These are phyloP conservation scores for Hoplodrina blanda DNA, from an alignment of 2,888 invertebrate species.

Conservation along the genomic window DNA sequence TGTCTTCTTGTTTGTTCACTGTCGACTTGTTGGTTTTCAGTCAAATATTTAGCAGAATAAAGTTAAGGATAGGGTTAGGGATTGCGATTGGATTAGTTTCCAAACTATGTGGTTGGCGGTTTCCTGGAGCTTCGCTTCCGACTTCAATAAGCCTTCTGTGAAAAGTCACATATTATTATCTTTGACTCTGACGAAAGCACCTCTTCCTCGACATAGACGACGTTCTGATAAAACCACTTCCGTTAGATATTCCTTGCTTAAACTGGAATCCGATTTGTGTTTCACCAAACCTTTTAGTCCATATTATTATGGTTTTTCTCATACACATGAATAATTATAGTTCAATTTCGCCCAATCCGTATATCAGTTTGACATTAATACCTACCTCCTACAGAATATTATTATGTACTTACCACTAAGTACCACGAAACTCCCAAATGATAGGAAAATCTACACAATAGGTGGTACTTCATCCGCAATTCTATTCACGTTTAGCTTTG, in stretches of 20 bases:
- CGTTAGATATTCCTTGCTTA: not conserved
- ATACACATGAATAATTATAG: not conserved
- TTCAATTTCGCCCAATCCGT: not conserved
- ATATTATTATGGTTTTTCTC: not conserved
- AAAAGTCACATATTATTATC: not conserved
- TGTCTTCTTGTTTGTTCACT: constrained; percentile 30
- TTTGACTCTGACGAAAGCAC: not conserved
- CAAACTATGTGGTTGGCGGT: not conserved
- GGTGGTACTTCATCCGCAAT: constrained; percentile 18
- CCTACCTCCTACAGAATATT: no score
- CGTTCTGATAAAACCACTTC: not conserved
- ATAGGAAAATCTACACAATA: constrained; percentile 10
- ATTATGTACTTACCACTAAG: not conserved
- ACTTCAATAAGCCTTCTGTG: not conserved
- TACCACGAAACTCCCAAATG: not conserved
- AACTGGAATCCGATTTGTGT: not conserved
- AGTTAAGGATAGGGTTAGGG: not conserved
- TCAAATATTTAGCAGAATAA: constrained; percentile 7
- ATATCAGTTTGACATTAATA: no score
- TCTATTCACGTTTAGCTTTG: constrained; percentile 23
- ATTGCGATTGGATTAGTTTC: not conserved
- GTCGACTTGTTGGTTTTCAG: not conserved
- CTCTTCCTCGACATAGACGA: not conserved
- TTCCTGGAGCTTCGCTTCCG: not conserved
- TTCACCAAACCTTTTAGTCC: not conserved